These are phyloP conservation scores for Apeira syringaria DNA, from an alignment of 2,888 invertebrate species.

Conservation along the genomic window DNA sequence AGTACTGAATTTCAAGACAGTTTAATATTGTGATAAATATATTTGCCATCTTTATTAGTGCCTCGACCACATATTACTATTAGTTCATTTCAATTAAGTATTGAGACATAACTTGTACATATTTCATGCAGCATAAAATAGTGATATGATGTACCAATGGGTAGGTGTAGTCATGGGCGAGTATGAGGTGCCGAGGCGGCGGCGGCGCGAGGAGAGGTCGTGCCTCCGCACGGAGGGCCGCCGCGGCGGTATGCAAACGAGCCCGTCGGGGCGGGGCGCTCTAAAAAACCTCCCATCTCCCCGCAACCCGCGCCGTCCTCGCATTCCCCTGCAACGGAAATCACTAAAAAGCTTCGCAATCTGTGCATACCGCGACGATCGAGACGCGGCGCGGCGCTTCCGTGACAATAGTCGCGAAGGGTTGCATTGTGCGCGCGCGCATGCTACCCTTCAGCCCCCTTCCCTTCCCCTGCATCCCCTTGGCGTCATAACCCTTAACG, in stretches of 20 bases:
- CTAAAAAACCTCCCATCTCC: slow-evolving; percentile 17
- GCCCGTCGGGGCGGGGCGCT: slow-evolving; percentile 38
- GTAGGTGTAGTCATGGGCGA: too few species aligned
- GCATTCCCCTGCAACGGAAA: slow-evolving; percentile 44
- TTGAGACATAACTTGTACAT: too few species aligned
- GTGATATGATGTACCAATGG: too few species aligned
- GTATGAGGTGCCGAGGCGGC: not conserved
- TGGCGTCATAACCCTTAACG: slow-evolving; percentile 34
- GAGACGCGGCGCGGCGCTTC: slow-evolving; percentile 17
- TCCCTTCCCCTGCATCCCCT: slow-evolving; percentile 20
- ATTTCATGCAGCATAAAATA: too few species aligned
- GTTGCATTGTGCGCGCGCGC: slow-evolving; percentile 55
- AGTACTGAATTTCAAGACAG: too few species aligned
- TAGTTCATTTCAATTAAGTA: too few species aligned
- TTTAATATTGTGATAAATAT: too few species aligned
- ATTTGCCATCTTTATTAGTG: too few species aligned
- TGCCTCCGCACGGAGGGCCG: not conserved
- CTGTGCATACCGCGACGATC: slow-evolving; percentile 44
- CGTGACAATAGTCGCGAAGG: slow-evolving; percentile 42
- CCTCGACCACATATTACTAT: too few species aligned
- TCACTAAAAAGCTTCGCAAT: slow-evolving; percentile 56
- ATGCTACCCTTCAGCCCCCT: slow-evolving; percentile 22
- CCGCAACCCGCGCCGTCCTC: slow-evolving; percentile 30
- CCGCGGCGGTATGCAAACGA: slow-evolving; percentile 58
- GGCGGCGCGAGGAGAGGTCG: too few species aligned